Percentiles rank a stretch among this genome's conserved stretches.
These are phyloP conservation scores for Okamejei kenojei DNA, from an alignment of 2,797 vertebrate genomes.

Conservation along the genomic window DNA sequence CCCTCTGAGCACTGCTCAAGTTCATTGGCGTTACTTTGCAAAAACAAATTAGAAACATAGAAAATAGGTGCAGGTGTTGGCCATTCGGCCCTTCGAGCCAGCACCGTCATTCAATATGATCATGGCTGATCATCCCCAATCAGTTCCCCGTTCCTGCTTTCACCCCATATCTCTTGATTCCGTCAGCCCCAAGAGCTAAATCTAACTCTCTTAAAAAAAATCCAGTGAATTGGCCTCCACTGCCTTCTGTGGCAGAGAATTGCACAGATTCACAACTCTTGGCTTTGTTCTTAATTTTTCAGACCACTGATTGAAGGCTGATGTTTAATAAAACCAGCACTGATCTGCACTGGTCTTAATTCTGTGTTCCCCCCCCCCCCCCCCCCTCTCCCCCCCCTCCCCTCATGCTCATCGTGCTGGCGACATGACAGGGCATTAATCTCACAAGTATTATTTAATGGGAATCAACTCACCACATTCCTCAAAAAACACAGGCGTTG, in stretches of 20 bases:
- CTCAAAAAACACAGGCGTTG: conserved; percentile 82
- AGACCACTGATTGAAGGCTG: conserved; percentile 57
- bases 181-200: too few relatives aligned
- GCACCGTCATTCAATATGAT: too few relatives aligned
- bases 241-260: too few relatives aligned
- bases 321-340: conserved; percentile 44
- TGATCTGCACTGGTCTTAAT: conserved; percentile 58
- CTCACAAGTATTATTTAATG: conserved; percentile 91
- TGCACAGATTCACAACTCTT: not conserved
- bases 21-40: conserved; percentile 81
- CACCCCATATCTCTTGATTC: too few relatives aligned
- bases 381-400: too few relatives aligned
- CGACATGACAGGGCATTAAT: conserved; percentile 89
- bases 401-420: not conserved
- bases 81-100: too few relatives aligned
- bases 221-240: too few relatives aligned
- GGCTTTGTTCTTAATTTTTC: conserved; percentile 53
- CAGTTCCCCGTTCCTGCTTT: too few relatives aligned
- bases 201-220: too few relatives aligned
- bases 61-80: too few relatives aligned
- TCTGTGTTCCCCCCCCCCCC: conserved; percentile 41
- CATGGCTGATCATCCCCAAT: too few relatives aligned
- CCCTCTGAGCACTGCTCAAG: conserved; percentile 95
- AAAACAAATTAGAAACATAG: conserved; percentile 43
- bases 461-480: conserved; percentile 75